Percentiles rank a stretch among this genome's conserved stretches.
Conservation (phyloP, 2,797 vertebrate genomes). For the Xiphophorus birchmanni region DNA sequence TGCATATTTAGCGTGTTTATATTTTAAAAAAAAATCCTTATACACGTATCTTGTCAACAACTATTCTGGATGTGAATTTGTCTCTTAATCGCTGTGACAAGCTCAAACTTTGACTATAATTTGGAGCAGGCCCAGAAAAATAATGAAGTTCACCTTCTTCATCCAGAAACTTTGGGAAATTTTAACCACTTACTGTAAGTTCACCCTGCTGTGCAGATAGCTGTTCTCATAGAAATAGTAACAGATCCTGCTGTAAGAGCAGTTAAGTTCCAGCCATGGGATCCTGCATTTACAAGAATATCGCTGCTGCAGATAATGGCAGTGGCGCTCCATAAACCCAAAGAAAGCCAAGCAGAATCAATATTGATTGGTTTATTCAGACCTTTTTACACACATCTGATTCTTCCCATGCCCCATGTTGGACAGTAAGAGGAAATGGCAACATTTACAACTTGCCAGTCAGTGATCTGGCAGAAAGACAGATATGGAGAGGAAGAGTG, state of each 20-base stretch:
- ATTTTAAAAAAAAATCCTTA: too few species aligned
- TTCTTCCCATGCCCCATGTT: conserved; percentile 8
- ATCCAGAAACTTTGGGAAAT: not conserved
- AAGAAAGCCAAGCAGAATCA: conserved; percentile 5
- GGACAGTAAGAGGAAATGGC: conserved; percentile 26
- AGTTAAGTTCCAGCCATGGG: not conserved
- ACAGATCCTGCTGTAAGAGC: not conserved
- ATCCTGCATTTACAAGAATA: conserved; percentile 3
- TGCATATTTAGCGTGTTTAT: not conserved
- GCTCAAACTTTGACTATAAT: not conserved
- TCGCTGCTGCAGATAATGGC: not conserved
- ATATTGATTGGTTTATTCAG: conserved; percentile 8
- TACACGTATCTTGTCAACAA: not conserved
- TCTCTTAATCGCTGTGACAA: not conserved
- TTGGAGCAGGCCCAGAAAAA: not conserved
- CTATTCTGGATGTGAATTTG: not conserved
- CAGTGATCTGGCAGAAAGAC: conserved; percentile 49
- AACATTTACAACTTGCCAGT: conserved; percentile 42
- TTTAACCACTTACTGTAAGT: not conserved
- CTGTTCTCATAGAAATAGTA: not conserved
- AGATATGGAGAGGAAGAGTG: conserved; percentile 63
- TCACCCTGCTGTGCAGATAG: not conserved
- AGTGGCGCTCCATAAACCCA: conserved; percentile 10
- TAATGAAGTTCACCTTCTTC: not conserved
- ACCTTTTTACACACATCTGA: conserved; percentile 8